These are phyloP conservation scores for Pavo muticus DNA, from an alignment of 2,113 vertebrate species.

Conservation along the genomic window DNA sequence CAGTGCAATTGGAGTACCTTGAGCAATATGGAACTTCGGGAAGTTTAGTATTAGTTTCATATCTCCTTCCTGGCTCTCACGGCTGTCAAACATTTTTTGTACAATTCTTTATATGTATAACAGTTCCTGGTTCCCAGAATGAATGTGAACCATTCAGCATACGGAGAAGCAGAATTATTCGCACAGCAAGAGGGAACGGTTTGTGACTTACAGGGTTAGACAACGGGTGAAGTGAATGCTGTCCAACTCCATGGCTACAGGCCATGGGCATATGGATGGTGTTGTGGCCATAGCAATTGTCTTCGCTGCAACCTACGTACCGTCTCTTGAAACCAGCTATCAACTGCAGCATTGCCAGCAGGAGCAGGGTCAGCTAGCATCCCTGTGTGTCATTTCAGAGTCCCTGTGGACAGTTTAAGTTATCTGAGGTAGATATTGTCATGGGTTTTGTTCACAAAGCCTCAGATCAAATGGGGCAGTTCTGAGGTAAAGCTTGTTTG, in stretches of 20 bases:
- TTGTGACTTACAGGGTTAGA: neutral
- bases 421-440: neutral
- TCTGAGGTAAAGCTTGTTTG: neutral
- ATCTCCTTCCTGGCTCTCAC: too few species aligned
- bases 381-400: fast-evolving
- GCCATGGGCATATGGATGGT: neutral
- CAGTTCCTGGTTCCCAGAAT: neutral
- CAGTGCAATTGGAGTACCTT: neutral
- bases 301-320: neutral
- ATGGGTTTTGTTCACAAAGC: neutral
- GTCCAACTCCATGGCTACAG: neutral
- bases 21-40: neutral
- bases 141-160: neutral
- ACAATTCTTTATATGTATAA: neutral
- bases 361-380: neutral
- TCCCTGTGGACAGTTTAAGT: neutral
- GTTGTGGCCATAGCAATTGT: neutral
- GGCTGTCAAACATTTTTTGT: neutral
- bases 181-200: neutral
- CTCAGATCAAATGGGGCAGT: neutral
- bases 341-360: neutral
- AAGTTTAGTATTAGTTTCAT: neutral
- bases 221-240: neutral
- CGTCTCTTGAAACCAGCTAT: neutral
- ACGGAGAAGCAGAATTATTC: neutral